These are phyloP conservation scores for Ceryle rudis DNA, from an alignment of 2,797 vertebrate species.

Conservation along the genomic window DNA sequence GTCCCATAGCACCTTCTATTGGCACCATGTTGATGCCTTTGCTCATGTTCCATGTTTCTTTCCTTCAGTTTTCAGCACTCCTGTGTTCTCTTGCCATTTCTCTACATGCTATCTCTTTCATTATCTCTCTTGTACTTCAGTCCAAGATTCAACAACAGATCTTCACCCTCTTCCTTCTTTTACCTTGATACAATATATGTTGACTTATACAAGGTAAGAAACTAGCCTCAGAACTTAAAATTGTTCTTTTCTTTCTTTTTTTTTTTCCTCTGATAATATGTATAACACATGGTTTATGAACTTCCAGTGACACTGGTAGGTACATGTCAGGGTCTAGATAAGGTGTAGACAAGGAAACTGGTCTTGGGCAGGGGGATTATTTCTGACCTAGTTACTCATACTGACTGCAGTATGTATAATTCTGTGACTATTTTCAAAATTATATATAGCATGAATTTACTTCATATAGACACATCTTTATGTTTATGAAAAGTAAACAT, in stretches of 20 bases:
- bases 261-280: not conserved
- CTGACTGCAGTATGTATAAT: not conserved
- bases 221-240: not conserved
- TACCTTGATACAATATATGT: not conserved
- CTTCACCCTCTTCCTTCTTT: not conserved
- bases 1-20: not conserved
- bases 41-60: not conserved
- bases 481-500: not conserved
- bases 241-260: not conserved
- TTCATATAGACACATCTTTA: not conserved
- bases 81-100: not conserved
- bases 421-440: not conserved
- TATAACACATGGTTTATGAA: accelerated
- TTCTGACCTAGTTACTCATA: not conserved
- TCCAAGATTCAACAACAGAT: not conserved
- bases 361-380: not conserved
- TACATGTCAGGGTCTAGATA: not conserved
- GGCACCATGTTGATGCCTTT: not conserved
- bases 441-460: not conserved
- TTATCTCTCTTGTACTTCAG: accelerated
- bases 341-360: not conserved
- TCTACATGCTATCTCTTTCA: not conserved
- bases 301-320: not conserved
- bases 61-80: not conserved
- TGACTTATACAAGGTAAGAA: not conserved